phyloP scores from a whole-genome alignment of 2,797 vertebrate species.

The Calcarius lapponicus region DNA sequence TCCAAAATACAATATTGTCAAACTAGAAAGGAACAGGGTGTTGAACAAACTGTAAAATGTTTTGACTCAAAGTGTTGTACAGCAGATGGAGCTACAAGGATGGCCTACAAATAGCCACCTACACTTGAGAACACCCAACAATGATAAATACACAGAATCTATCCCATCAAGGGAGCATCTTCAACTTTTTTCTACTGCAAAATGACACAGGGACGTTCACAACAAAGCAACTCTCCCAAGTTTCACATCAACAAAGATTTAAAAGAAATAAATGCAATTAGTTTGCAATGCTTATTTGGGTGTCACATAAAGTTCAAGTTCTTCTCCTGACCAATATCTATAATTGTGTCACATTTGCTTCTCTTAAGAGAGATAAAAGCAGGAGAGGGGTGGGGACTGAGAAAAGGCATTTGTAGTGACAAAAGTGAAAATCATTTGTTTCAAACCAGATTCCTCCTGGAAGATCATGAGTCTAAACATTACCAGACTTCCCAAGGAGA shows the following conservation, averaged over 20 bases:
- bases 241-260: not conserved
- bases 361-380: not conserved
- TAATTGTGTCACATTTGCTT: not conserved
- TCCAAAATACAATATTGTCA: not conserved
- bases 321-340: not conserved
- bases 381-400: not conserved
- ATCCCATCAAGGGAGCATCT: not conserved
- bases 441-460: not conserved
- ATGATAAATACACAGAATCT: not conserved
- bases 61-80: constrained; percentile 39
- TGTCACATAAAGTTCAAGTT: not conserved
- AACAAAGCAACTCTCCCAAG: not conserved
- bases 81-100: constrained; percentile 57
- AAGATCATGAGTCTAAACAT: not conserved
- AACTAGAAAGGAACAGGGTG: not conserved
- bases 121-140: constrained; percentile 14
- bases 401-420: not conserved
- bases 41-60: constrained; percentile 47
- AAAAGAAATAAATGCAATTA: not conserved
- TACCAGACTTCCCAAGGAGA: not conserved
- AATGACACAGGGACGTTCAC: not conserved
- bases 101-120: constrained; percentile 26
- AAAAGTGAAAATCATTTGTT: not conserved
- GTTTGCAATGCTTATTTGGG: not conserved
- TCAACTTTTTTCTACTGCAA: not conserved